Evolutionary conservation across 2,797 vertebrate genomes (phyloP).

Genomic region (Menidia menidia): DNA sequence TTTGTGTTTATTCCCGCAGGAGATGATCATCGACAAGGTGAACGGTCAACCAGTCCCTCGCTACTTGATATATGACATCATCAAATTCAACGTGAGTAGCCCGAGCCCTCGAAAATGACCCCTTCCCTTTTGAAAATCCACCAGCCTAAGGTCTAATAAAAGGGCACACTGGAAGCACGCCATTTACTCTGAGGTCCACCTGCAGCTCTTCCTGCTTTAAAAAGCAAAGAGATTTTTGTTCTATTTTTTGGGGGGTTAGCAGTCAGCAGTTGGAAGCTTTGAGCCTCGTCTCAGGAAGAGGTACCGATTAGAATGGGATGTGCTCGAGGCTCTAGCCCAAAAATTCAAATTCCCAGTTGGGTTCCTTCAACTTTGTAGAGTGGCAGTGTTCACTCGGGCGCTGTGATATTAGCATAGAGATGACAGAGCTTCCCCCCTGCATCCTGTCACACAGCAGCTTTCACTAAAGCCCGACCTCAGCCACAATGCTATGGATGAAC

Average conservation of each 20-base stretch:
- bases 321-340: conserved; percentile 16
- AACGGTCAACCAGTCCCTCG: conserved; percentile 95
- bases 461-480: conserved; percentile 28
- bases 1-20: conserved; percentile 83
- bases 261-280: conserved; percentile 4
- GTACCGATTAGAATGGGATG: conserved; percentile 24
- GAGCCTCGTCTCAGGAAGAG: conserved; percentile 5
- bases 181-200: not conserved
- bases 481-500: conserved; percentile 11
- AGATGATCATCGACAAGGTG: conserved; percentile 99
- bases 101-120: conserved; percentile 22
- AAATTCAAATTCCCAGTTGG: conserved; percentile 26
- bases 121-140: conserved; percentile 11
- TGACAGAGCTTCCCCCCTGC: conserved; percentile 20
- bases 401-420: conserved; percentile 35
- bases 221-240: not conserved
- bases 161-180: not conserved
- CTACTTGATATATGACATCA: conserved; percentile 99
- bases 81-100: conserved; percentile 97
- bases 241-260: conserved; percentile 7
- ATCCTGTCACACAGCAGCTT: conserved; percentile 14
- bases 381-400: conserved; percentile 30
- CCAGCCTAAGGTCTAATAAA: conserved; percentile 17
- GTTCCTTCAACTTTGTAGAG: conserved; percentile 15
- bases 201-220: not conserved